Evolutionary conservation across 2,797 vertebrate species (phyloP), one percentile per base, ranked within the genome.

Genomic region (Nothura maculosa): DNA sequence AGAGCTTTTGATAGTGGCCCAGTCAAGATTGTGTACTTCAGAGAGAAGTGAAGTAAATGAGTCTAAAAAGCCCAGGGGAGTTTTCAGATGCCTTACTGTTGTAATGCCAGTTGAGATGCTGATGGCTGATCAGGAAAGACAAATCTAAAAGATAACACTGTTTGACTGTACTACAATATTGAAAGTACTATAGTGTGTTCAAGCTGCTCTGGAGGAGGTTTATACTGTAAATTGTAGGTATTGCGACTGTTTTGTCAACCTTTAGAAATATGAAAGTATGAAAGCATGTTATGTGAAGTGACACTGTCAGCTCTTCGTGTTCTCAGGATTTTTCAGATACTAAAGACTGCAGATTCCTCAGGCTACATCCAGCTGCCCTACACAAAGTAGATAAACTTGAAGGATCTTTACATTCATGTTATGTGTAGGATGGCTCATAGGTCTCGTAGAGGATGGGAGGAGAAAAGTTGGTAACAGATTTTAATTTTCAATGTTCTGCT

Each of bases 41-140:
- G 22, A 38, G 22, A 38, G 25, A 61, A 70, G 42, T 68, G 10
- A 89, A 75, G 19, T 30, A 42, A 57, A 58, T 54, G 0, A 48
- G 13, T 80, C 24, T 64, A 30, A 72, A 76, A 63, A 16, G 7
- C 5, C 45, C 68, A 57, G 13, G 38, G 70, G 85, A 70, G 0
- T 7, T 70, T 55, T 68, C 6, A 47, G 0, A 4, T 72, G 17
- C 40, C 10, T 55, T 77, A 32, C 14, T 83, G 27, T 10, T 75
- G 19, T 0, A 72, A 38, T 73, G 11, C 10, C 9, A 42, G 10
- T 34, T 70, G 58, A 82, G 81, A 70, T 80, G 0, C 0, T 38
- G 4, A 30, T 38, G 20, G 47, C 4, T 66, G 24, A 5, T 61
- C 45, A 48, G 30, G 70, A 36, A 70, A 85, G 30, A 54, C 13